Evolutionary conservation across 2,113 vertebrate species (phyloP).

Genomic region (Circaetus gallicus): DNA sequence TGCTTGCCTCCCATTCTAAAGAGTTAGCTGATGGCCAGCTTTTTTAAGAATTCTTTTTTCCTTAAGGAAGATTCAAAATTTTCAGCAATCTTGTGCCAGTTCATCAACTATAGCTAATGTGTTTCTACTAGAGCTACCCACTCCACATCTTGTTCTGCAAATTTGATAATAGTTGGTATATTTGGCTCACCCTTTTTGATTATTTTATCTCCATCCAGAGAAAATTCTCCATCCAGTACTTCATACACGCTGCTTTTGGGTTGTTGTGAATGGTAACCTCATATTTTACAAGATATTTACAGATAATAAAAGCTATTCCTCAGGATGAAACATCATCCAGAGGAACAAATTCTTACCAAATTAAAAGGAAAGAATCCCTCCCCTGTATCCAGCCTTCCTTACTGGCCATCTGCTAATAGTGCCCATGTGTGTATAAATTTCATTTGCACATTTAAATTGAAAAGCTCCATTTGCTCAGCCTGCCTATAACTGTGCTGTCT

Average conservation of each 20-base stretch:
- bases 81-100: not conserved
- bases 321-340: not conserved
- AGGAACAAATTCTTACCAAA: not conserved
- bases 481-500: not conserved
- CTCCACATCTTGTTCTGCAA: not conserved
- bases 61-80: not conserved
- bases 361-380: not conserved
- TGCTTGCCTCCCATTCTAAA: not conserved
- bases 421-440: not conserved
- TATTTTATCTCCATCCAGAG: not conserved
- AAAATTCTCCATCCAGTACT: not conserved
- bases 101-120: not conserved
- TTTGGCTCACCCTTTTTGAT: not conserved
- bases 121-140: not conserved
- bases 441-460: slow-evolving; percentile 38
- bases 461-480: slow-evolving; percentile 17
- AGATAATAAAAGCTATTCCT: not conserved
- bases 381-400: not conserved
- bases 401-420: slow-evolving; percentile 10
- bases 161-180: not conserved
- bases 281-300: not conserved
- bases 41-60: not conserved
- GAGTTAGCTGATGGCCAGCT: not conserved
- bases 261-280: not conserved
- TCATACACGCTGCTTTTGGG: not conserved